These are phyloP conservation scores for Anthophora plumipes DNA, from an alignment of 2,888 invertebrate species.

Conservation along the genomic window DNA sequence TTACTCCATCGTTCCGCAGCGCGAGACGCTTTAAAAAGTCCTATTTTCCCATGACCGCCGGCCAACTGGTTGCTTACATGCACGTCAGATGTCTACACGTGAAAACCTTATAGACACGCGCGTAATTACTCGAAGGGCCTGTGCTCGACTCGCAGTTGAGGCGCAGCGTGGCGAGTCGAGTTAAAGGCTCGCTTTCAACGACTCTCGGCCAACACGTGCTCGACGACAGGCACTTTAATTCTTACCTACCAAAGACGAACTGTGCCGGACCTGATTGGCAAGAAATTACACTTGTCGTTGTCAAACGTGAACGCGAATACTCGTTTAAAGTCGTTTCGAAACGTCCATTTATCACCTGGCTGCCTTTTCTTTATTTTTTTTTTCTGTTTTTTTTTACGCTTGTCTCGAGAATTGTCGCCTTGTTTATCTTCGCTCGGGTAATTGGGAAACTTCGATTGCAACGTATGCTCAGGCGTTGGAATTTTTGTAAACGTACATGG, in stretches of 20 bases:
- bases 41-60: conserved; percentile 68
- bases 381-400: neutral
- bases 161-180: no score
- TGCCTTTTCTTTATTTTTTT: neutral
- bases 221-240: conserved; percentile 65
- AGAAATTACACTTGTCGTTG: conserved; percentile 67
- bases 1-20: conserved; percentile 67
- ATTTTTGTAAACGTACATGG: no score
- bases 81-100: neutral
- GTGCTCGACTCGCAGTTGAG: neutral
- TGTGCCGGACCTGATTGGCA: conserved; percentile 48
- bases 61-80: conserved; percentile 12
- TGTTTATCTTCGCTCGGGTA: neutral
- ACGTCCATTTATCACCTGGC: conserved; percentile 21
- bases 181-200: conserved; percentile 60
- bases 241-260: conserved; percentile 44
- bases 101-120: conserved; percentile 22
- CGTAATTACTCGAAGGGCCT: conserved; percentile 51
- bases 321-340: conserved; percentile 39
- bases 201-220: conserved; percentile 67
- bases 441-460: conserved; percentile 6
- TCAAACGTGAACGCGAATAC: conserved; percentile 36
- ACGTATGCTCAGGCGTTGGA: no score
- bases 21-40: conserved; percentile 65
- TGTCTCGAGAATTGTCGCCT: neutral